phyloP scores from a whole-genome alignment of 2,888 invertebrate genomes.

The Euzophera pinguis region DNA sequence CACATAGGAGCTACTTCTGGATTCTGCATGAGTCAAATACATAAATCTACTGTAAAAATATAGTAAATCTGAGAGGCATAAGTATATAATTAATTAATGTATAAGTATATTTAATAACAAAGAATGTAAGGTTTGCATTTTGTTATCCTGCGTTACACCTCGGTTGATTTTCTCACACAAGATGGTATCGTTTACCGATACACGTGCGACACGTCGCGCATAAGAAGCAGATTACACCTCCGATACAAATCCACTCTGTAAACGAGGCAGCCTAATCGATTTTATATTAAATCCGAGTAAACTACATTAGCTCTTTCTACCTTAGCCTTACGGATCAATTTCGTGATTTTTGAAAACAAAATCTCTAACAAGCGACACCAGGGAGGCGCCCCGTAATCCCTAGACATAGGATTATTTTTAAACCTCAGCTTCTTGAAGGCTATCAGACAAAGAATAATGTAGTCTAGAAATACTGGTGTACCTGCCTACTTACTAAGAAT shows the following conservation, averaged over 20 bases:
- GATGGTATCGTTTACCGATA: slow-evolving; percentile 18
- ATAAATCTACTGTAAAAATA: too few relatives aligned
- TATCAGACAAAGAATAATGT: background rate
- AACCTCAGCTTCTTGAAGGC: slow-evolving; percentile 37
- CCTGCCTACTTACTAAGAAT: background rate
- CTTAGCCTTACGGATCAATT: slow-evolving; percentile 28
- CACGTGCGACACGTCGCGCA: slow-evolving; percentile 18
- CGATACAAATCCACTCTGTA: slow-evolving; percentile 57
- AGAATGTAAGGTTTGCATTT: background rate
- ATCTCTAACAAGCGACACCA: slow-evolving; percentile 49
- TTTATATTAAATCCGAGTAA: slow-evolving; percentile 26
- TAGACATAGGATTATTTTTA: slow-evolving; percentile 55
- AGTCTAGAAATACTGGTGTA: background rate
- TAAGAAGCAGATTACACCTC: slow-evolving; percentile 47
- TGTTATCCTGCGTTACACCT: background rate
- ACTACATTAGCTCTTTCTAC: slow-evolving; percentile 27
- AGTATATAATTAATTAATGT: too few relatives aligned
- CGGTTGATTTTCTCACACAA: slow-evolving; percentile 15
- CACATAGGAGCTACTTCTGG: too few relatives aligned
- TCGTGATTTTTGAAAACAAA: slow-evolving; percentile 19
- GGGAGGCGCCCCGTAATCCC: slow-evolving; percentile 48
- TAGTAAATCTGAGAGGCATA: too few relatives aligned
- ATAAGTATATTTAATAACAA: too few relatives aligned
- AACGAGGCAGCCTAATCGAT: slow-evolving; percentile 58
- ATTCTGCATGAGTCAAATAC: too few relatives aligned